Conservation (phyloP, 2,113 vertebrate species). For the Tragelaphus strepsiceros region DNA sequence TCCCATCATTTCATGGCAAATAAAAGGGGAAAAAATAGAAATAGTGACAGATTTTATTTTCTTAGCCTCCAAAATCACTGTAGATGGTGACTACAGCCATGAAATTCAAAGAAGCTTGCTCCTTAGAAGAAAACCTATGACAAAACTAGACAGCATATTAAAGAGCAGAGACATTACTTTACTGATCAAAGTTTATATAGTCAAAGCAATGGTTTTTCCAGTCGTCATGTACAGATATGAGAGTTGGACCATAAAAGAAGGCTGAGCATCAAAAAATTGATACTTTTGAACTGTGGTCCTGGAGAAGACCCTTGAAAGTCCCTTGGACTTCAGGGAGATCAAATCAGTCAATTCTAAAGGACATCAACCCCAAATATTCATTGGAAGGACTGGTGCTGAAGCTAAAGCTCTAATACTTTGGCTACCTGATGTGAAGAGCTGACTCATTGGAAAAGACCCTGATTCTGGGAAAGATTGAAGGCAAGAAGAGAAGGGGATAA, state of each 20-base stretch:
- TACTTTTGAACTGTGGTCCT: not conserved
- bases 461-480: not conserved
- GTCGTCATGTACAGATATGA: not conserved
- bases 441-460: not conserved
- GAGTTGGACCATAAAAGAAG: not conserved
- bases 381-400: not conserved
- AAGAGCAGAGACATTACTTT: not conserved
- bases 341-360: not conserved
- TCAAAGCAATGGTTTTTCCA: not conserved
- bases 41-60: not conserved
- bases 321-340: not conserved
- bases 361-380: not conserved
- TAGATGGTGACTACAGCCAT: not conserved
- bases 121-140: not conserved
- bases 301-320: not conserved
- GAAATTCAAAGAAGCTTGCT: not conserved
- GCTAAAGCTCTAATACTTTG: not conserved
- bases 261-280: not conserved
- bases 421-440: not conserved
- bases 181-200: not conserved
- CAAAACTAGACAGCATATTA: not conserved
- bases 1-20: not conserved
- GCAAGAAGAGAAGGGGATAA: not conserved
- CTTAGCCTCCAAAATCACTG: not conserved
- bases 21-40: not conserved